A percentile compares a stretch with the other conserved stretches of the same genome.
phyloP scores from a whole-genome alignment of 2,113 vertebrate species.

The Tetrao urogallus region DNA sequence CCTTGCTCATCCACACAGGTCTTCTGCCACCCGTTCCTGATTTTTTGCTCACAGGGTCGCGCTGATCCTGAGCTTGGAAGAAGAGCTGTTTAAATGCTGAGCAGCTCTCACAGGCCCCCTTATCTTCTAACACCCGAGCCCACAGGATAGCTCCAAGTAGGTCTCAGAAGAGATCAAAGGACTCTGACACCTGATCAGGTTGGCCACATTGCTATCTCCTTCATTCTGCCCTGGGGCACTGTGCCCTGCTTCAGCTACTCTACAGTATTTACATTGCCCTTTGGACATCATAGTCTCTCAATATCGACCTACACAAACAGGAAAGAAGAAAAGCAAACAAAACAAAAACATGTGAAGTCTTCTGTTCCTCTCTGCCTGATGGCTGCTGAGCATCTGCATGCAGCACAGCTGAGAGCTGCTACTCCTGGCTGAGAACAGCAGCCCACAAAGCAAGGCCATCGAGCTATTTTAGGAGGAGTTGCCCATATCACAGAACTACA shows the following conservation, averaged over 20 bases:
- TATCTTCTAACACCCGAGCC: too few relatives aligned
- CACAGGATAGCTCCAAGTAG: too few relatives aligned
- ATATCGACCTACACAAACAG: neutral
- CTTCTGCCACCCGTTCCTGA: too few relatives aligned
- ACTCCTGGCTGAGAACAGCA: neutral
- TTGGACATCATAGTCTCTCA: neutral
- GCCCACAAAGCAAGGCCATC: neutral
- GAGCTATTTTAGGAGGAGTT: neutral
- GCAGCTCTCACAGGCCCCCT: too few relatives aligned
- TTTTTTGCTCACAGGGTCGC: too few relatives aligned
- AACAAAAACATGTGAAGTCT: neutral
- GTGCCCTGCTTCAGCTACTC: neutral
- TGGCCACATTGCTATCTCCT: neutral
- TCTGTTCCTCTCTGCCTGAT: neutral
- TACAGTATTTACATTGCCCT: neutral
- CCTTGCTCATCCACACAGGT: too few relatives aligned
- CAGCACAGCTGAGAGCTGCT: neutral
- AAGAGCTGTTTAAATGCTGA: too few relatives aligned
- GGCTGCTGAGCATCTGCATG: neutral
- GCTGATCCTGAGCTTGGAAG: too few relatives aligned
- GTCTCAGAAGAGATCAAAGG: too few relatives aligned
- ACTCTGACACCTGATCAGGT: neutral
- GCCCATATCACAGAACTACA: neutral
- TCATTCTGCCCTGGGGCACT: neutral
- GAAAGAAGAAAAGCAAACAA: neutral